phyloP scores from a whole-genome alignment of 2,113 vertebrate genomes.

The Sialia sialis region DNA sequence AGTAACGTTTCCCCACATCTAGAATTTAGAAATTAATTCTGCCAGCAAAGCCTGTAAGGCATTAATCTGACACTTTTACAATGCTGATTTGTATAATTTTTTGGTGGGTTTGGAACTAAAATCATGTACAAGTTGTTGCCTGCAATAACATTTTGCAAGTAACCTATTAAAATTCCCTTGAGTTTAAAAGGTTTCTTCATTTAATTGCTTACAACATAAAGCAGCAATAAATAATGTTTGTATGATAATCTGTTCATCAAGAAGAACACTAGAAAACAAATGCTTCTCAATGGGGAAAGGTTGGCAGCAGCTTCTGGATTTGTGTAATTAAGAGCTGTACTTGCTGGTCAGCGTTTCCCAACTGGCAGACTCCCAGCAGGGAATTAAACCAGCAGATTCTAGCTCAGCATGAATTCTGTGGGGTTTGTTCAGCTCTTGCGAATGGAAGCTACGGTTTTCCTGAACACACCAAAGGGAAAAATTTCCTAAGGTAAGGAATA shows the following conservation, averaged over 20 bases:
- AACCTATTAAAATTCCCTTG: conserved; percentile 89
- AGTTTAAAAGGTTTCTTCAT: conserved; percentile 77
- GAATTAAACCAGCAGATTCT: conserved; percentile 60
- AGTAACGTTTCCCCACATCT: conserved; percentile 83
- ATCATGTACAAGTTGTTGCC: conserved; percentile 88
- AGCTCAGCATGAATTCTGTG: conserved; percentile 45
- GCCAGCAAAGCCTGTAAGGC: conserved; percentile 94
- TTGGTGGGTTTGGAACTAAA: conserved; percentile 88
- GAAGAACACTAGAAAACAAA: conserved; percentile 62
- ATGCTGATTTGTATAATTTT: conserved; percentile 96
- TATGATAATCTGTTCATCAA: conserved; percentile 63
- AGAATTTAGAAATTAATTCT: conserved; percentile 94
- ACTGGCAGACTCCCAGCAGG: conserved; percentile 49
- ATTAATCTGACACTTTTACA: conserved; percentile 97
- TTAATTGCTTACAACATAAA: conserved; percentile 72
- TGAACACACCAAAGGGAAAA: background rate
- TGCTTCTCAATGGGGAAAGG: conserved; percentile 59
- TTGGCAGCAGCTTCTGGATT: conserved; percentile 59
- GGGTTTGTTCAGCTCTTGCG: conserved; percentile 20
- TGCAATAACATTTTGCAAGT: conserved; percentile 95
- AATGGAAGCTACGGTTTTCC: conserved; percentile 38
- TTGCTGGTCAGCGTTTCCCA: conserved; percentile 59
- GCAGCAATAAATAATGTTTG: conserved; percentile 68
- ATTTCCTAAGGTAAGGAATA: background rate
- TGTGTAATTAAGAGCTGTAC: conserved; percentile 48